Evolutionary conservation across 2,113 vertebrate genomes (phyloP).

Genomic region (Brachionichthys hirsutus): DNA sequence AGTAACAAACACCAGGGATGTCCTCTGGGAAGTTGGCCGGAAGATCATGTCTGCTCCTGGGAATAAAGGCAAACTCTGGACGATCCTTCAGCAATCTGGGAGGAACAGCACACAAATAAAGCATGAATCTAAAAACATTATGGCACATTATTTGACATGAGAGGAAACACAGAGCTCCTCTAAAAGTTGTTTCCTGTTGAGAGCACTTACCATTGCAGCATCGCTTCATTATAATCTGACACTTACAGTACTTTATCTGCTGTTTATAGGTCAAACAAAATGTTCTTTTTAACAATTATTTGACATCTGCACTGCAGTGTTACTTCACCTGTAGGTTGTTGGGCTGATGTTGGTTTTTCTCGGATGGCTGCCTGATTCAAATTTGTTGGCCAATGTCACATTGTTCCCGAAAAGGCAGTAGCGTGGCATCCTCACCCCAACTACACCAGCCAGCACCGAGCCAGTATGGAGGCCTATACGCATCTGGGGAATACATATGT

Average conservation of each 20-base stretch:
- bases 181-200: conserved; percentile 45
- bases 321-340: conserved; percentile 89
- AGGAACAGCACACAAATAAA: conserved; percentile 68
- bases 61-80: conserved; percentile 91
- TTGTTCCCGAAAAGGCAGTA: conserved; percentile 99
- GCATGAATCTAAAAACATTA: conserved; percentile 52
- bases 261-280: background rate
- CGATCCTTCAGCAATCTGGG: conserved; percentile 89
- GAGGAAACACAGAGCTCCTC: conserved; percentile 50
- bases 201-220: conserved; percentile 8
- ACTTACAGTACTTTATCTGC: background rate
- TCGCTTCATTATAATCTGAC: conserved; percentile 3
- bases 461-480: conserved; percentile 96
- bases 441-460: conserved; percentile 94
- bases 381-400: conserved; percentile 97
- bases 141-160: conserved; percentile 55
- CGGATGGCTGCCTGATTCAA: conserved; percentile 93
- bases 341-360: conserved; percentile 95
- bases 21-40: conserved; percentile 94
- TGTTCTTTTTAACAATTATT: background rate
- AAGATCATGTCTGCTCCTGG: conserved; percentile 93
- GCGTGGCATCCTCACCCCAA: conserved; percentile 98
- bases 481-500: conserved; percentile 79
- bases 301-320: background rate
- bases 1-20: conserved; percentile 96